Base-by-base conservation (phyloP, 2,888 invertebrate species). In the Thereva unica region DNA sequence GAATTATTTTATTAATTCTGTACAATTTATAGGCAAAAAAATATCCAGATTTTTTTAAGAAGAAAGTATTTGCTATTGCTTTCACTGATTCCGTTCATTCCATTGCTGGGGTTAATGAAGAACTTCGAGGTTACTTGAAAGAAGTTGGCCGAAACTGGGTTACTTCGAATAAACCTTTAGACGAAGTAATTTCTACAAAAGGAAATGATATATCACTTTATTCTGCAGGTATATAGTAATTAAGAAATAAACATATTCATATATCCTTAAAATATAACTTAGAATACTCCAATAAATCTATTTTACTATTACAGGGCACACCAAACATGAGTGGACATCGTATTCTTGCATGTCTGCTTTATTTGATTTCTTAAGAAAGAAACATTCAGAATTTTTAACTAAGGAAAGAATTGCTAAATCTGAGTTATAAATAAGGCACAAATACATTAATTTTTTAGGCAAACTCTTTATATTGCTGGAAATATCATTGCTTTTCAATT, bases 31-130 rank as follows among this genome's bases (percentile, higher is more conserved):
- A 84, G 84, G 84, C 85, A 0, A 80, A 84, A 67, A 80, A 83
- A 42, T 78, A 83, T 72, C 79, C 81, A 12, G 76, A 84, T 4
- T 86, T 87, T 68, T 90, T 91, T 76, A 82, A 84, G 70, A 79
- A 85, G 45, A 83, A 85, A 74, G 89, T 91, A 0, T 89, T 89
- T 78, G 91, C 89, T 0, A 83, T 92, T 55, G 91, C 89, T 0
- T 82, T 92, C 61, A 92, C 92, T 0, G 92, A 92, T 78, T 90
- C 91, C 0, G 88, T 89, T 1, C 90, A 89, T 76, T 81, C 82
- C 12, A 82, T 82, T 63, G 71, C 74, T 49, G 71, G 69, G 4
- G 72, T 73, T 4, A 66, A 68, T 42, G 66, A 69, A 2, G 74
- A 74, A 71, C 42, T 69, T 74, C 10, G 68, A 55, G 3, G 57